Evolutionary conservation across 2,113 vertebrate genomes (phyloP).

Genomic region (Fukomys damarensis): DNA sequence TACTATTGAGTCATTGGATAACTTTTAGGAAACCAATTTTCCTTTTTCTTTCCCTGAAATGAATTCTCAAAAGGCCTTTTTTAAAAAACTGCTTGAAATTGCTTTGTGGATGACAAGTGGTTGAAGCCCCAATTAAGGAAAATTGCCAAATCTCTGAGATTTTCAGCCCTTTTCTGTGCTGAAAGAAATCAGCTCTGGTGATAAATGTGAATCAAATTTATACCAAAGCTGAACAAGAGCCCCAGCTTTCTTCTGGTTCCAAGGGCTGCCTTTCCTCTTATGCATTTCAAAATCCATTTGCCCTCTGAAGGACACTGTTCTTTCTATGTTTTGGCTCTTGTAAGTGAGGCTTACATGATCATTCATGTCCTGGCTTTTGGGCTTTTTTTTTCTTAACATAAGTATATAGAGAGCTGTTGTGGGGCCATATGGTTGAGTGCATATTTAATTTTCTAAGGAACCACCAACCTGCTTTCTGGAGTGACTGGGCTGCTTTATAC

Average conservation of each 20-base stretch:
- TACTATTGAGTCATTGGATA: background rate
- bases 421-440: too few species aligned
- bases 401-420: too few species aligned
- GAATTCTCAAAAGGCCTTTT: slow-evolving; percentile 32
- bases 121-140: slow-evolving; percentile 18
- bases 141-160: slow-evolving; percentile 28
- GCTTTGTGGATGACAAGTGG: slow-evolving; percentile 33
- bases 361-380: background rate
- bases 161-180: background rate
- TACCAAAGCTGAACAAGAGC: background rate
- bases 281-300: background rate
- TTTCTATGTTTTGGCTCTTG: background rate
- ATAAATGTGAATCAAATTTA: slow-evolving; percentile 37
- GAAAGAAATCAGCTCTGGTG: slow-evolving; percentile 13
- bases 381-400: background rate
- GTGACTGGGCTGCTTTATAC: too few species aligned
- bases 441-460: too few species aligned
- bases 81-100: background rate
- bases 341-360: background rate
- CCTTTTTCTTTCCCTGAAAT: background rate
- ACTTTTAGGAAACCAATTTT: slow-evolving; percentile 26
- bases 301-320: background rate
- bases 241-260: background rate
- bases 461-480: too few species aligned
- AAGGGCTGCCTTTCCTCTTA: background rate